Percentiles rank a stretch among this genome's conserved stretches.
These are phyloP conservation scores for Isurus oxyrinchus DNA, from an alignment of 2,113 vertebrate genomes.

Conservation along the genomic window DNA sequence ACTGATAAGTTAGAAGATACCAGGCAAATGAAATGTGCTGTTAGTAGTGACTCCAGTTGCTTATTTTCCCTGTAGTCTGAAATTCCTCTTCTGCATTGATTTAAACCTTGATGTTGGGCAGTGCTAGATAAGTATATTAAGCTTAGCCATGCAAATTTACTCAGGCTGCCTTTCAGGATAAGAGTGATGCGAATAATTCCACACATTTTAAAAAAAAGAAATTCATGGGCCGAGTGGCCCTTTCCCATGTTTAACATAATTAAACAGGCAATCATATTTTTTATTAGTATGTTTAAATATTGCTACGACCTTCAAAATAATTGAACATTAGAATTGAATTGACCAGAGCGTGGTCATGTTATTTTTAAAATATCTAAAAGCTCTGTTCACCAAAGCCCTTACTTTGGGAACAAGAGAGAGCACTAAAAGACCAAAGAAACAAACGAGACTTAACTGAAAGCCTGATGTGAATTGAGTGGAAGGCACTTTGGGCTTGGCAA, in stretches of 20 bases:
- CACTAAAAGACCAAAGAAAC: neutral
- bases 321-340: neutral
- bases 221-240: neutral
- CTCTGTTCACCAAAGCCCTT: neutral
- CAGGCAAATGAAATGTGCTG: neutral
- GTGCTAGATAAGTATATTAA: neutral
- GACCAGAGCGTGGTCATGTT: neutral
- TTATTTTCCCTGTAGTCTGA: neutral
- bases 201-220: neutral
- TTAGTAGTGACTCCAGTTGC: neutral
- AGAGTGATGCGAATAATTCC: neutral
- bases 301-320: neutral
- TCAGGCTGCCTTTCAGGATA: neutral
- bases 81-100: neutral
- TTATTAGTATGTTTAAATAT: neutral
- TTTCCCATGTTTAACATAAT: neutral
- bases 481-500: constrained; percentile 1
- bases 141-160: neutral
- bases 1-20: neutral
- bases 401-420: neutral
- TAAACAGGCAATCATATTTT: neutral
- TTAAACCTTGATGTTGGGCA: neutral
- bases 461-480: neutral
- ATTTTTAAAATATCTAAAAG: neutral
- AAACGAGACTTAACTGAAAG: neutral